A percentile compares a stretch with the other conserved stretches of the same genome.
Evolutionary conservation across 2,888 invertebrate genomes (phyloP).

Genomic region (Clanis bilineata): DNA sequence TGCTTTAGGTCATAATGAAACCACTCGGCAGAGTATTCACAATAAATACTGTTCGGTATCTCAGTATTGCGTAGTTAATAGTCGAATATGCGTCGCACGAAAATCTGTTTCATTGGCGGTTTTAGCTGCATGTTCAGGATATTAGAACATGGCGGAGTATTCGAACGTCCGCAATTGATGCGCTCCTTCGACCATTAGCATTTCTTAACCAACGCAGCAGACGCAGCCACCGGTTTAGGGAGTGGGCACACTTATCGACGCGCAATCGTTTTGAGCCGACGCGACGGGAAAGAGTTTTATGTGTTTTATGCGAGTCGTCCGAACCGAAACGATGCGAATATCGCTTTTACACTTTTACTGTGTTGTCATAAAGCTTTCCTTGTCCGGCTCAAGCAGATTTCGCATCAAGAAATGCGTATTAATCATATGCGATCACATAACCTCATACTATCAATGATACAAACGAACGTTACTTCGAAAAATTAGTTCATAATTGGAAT

Average conservation of each 20-base stretch:
- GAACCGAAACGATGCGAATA: too few species aligned
- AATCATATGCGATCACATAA: too few species aligned
- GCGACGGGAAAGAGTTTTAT: too few species aligned
- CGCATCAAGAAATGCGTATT: too few species aligned
- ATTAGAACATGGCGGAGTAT: constrained; percentile 29
- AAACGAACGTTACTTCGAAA: constrained; percentile 33
- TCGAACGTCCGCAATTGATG: constrained; percentile 53
- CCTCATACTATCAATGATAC: constrained; percentile 56
- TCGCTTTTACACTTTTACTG: too few species aligned
- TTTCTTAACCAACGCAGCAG: constrained; percentile 48
- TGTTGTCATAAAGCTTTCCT: too few species aligned
- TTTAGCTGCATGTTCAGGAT: constrained; percentile 26
- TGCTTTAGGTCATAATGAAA: not conserved
- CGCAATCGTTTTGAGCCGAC: too few species aligned
- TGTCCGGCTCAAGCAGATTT: too few species aligned
- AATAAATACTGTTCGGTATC: not conserved
- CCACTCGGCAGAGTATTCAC: not conserved
- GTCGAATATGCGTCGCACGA: constrained; percentile 22
- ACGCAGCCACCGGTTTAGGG: constrained; percentile 41
- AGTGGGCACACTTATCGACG: too few species aligned
- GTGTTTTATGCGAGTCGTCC: too few species aligned
- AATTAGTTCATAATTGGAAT: constrained; percentile 44
- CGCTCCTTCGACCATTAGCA: constrained; percentile 59
- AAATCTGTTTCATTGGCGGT: constrained; percentile 33
- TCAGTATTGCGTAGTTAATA: constrained; percentile 25